phyloP scores from a whole-genome alignment of 2,888 invertebrate genomes.

The Andricus curvator region DNA sequence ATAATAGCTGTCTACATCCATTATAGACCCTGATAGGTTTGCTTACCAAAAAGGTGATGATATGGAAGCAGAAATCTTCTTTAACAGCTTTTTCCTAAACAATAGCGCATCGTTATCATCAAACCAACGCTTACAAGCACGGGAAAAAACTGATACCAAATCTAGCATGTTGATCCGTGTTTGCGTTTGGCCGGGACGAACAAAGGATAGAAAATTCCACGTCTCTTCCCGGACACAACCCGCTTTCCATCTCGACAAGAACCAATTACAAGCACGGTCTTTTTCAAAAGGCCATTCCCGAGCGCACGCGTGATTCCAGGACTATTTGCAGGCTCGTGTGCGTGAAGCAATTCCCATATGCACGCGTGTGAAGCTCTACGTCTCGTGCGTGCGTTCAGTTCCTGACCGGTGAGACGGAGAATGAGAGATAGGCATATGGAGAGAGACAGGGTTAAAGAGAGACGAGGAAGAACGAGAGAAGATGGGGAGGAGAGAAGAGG shows the following conservation, averaged over 20 bases:
- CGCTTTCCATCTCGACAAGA: constrained; percentile 33
- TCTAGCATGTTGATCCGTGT: constrained; percentile 20
- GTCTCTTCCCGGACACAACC: constrained; percentile 1
- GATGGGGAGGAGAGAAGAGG: constrained; percentile 57
- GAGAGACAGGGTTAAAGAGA: constrained; percentile 56
- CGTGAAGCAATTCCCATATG: constrained; percentile 54
- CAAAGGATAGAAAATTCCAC: constrained; percentile 33
- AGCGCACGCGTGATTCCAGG: constrained; percentile 52
- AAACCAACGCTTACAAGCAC: neutral
- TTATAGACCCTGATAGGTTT: neutral
- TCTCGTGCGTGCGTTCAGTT: constrained; percentile 48
- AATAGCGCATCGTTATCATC: neutral
- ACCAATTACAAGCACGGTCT: constrained; percentile 40
- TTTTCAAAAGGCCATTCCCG: constrained; percentile 35
- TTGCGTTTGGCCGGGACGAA: constrained; percentile 24
- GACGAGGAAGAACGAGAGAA: constrained; percentile 58
- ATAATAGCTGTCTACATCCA: neutral
- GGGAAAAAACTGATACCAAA: neutral
- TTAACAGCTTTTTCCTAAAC: neutral
- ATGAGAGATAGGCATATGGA: constrained; percentile 30
- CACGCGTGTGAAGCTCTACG: constrained; percentile 53
- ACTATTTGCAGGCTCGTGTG: constrained; percentile 59
- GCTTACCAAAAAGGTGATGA: neutral
- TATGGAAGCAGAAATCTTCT: neutral
- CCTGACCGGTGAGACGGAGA: constrained; percentile 43